A percentile compares a stretch with the other conserved stretches of the same genome.
Conservation (phyloP, 2,113 vertebrate genomes). For the Dipodomys spectabilis region DNA sequence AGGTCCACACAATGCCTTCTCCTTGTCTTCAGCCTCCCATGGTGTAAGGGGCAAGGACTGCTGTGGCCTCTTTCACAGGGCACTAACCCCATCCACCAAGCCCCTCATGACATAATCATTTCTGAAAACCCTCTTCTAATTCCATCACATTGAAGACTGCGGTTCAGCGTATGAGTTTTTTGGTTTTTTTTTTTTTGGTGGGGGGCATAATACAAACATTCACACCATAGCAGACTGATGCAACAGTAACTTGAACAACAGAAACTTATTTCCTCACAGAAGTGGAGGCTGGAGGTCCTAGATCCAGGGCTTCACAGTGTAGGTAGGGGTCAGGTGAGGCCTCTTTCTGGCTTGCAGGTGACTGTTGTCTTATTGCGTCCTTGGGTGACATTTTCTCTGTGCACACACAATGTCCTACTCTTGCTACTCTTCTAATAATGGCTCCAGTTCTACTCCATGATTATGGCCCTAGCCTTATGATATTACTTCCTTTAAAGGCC, state of each 20-base stretch:
- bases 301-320: background rate
- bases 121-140: background rate
- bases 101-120: background rate
- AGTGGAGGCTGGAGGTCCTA: background rate
- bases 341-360: background rate
- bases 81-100: too few species aligned
- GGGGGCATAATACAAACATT: background rate
- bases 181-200: too few species aligned
- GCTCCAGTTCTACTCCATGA: background rate
- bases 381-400: background rate
- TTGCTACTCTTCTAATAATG: background rate
- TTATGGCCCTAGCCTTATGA: background rate
- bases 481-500: background rate
- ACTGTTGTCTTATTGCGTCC: background rate
- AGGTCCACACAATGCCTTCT: background rate
- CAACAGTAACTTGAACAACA: background rate
- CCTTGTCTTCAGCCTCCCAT: background rate
- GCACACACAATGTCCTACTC: background rate
- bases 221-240: background rate
- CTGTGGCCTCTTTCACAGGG: background rate
- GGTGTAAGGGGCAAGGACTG: background rate
- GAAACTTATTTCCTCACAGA: background rate
- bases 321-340: background rate
- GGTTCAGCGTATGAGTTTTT: background rate
- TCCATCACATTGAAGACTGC: background rate